Percentiles rank a stretch among this genome's conserved stretches.
phyloP scores from a whole-genome alignment of 1,140 invertebrate species.

The Lepidurus packardi region DNA sequence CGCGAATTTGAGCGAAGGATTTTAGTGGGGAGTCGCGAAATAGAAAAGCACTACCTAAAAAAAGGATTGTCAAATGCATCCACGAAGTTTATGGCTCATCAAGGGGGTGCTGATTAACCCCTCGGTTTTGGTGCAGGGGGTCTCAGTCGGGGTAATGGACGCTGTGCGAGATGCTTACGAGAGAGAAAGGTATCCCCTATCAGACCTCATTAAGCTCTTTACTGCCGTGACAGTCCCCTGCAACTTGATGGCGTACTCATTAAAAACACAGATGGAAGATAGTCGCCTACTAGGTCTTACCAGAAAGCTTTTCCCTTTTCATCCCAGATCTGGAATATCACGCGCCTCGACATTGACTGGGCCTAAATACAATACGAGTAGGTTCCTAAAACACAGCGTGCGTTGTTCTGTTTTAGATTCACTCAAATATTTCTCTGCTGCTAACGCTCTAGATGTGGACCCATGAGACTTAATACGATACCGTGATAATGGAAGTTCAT shows the following conservation, averaged over 20 bases:
- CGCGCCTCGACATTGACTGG: not conserved
- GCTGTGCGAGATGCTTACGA: conserved; percentile 15
- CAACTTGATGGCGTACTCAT: conserved; percentile 8
- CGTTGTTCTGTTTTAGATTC: no score
- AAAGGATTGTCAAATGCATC: not conserved
- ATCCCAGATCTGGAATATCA: not conserved
- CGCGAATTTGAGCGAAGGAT: not conserved
- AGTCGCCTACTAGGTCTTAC: not conserved
- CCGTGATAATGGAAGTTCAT: no score
- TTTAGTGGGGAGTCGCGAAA: not conserved
- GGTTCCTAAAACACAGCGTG: no score
- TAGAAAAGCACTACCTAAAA: not conserved
- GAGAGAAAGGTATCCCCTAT: conserved; percentile 7
- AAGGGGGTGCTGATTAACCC: conserved; percentile 20
- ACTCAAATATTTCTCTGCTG: no score
- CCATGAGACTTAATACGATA: no score
- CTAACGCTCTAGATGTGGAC: no score
- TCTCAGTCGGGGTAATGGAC: conserved; percentile 3
- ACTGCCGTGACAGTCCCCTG: conserved; percentile 8
- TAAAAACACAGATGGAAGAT: conserved; percentile 5
- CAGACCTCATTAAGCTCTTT: conserved; percentile 21
- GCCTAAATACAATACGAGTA: no score
- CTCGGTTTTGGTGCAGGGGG: not conserved
- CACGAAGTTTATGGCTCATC: not conserved
- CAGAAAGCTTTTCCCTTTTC: not conserved